Evolutionary conservation across 1,140 invertebrate genomes (phyloP), one percentile per base, ranked within the genome.

Genomic region (Pachypsylla venusta): DNA sequence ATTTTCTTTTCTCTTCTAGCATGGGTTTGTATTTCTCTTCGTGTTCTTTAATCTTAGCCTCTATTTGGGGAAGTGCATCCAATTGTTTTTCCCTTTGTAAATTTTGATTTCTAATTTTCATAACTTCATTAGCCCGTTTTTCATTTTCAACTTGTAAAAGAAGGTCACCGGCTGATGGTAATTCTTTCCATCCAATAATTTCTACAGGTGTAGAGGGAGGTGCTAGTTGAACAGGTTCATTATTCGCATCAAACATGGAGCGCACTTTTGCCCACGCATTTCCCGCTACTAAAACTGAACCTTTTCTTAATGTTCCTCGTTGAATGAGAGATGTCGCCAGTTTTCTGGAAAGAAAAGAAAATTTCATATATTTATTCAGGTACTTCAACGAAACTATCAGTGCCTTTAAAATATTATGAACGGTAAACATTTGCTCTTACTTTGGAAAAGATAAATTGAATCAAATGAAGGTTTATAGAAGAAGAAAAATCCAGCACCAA

Each of bases 251-350:
- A 66, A 85, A 85, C 72, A 98, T 81, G n/a, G 79, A 73, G 56
- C 89, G 78, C 1, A 95, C 90, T 78, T 90, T 93, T 2, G 81
- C 89, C 79, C 82, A 89, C 0, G 83, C 78, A 10, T 75, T 70
- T 1, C 92, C 94, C 62, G 89, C 85, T 0, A 98, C 84, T 54
- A 99, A 70, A 57, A 89, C 71, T 55, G 77, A 74, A 4, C 92
- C 91, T 69, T 83, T 85, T 53, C 81, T 83, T 14, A 99, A 69
- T 0, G 87, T 94, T 7, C 96, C 96, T 60, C 92, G 78, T 64
- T 94, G 84, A 24, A 99, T 81, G 54, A 98, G 75, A 42, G 85
- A 78, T 7, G 93, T 96, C 1, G 87, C 85, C 25, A 94, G 74
- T 72, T 93, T 94, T 25, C 93, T 87, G 53, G 62, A 69, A 67